Percentiles rank a stretch among this genome's conserved stretches.
Conservation (phyloP, 1,140 invertebrate genomes). For the Drosophila pseudoananassae region DNA sequence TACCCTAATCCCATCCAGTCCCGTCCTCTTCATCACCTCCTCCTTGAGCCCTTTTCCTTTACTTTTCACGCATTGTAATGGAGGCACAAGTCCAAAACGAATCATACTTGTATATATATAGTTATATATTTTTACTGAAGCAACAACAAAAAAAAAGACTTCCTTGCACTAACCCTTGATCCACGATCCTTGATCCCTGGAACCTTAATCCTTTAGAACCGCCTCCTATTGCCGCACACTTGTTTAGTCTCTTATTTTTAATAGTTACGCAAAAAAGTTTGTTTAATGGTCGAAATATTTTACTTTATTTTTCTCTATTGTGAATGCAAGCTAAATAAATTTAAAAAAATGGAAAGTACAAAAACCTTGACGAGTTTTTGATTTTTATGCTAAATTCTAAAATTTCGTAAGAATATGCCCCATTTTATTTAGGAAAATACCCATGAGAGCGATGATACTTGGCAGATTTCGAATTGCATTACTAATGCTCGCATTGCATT, state of each 20-base stretch:
- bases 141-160: slow-evolving; percentile 11
- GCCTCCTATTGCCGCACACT: slow-evolving; percentile 11
- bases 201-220: background rate
- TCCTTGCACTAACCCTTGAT: slow-evolving; percentile 1
- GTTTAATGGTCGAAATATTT: slow-evolving; percentile 47
- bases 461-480: no score
- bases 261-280: slow-evolving; percentile 42
- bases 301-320: slow-evolving; percentile 28
- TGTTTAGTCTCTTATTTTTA: slow-evolving; percentile 24
- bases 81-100: slow-evolving; percentile 23
- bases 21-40: background rate
- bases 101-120: slow-evolving; percentile 45
- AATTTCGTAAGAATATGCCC: no score
- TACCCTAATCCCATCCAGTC: slow-evolving; percentile 4
- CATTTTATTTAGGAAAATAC: no score
- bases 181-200: background rate
- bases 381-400: no score
- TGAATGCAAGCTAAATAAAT: slow-evolving; percentile 29
- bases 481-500: no score
- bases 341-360: slow-evolving; percentile 49
- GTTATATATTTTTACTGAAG: slow-evolving; percentile 54
- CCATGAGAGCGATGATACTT: no score
- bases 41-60: background rate
- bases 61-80: slow-evolving; percentile 20
- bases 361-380: background rate